Percentiles rank a stretch among this genome's conserved stretches.
Evolutionary conservation across 2,888 invertebrate genomes (phyloP).

Genomic region (Drosophila affinis): DNA sequence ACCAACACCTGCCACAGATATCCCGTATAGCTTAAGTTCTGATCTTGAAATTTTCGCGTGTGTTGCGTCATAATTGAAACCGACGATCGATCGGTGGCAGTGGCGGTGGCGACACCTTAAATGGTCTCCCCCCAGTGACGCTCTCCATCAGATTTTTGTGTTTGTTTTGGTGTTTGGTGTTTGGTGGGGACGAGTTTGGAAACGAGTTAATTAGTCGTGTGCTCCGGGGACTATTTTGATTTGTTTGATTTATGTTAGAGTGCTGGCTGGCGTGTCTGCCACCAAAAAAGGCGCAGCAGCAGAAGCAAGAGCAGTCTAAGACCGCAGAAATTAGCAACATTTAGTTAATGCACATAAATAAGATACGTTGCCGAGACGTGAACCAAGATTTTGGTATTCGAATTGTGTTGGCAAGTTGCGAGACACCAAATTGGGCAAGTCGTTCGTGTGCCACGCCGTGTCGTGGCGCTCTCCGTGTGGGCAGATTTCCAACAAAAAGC

Average conservation of each 20-base stretch:
- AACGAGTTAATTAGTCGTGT: slow-evolving; percentile 71
- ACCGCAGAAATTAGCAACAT: slow-evolving; percentile 68
- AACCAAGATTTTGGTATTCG: slow-evolving; percentile 24
- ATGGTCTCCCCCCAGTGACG: slow-evolving; percentile 40
- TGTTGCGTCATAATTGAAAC: slow-evolving; percentile 69
- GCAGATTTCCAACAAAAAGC: slow-evolving; percentile 35
- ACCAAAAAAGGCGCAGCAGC: slow-evolving; percentile 58
- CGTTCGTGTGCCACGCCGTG: slow-evolving; percentile 74
- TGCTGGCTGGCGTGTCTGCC: neutral
- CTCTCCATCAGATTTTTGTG: slow-evolving; percentile 9
- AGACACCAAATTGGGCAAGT: slow-evolving; percentile 66
- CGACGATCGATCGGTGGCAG: neutral
- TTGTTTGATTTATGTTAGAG: slow-evolving; percentile 35
- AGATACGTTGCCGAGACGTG: slow-evolving; percentile 6
- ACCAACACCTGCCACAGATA: slow-evolving; percentile 16
- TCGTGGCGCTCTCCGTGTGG: slow-evolving; percentile 45
- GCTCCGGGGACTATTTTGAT: slow-evolving; percentile 41
- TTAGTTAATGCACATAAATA: slow-evolving; percentile 76
- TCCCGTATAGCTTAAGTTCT: slow-evolving; percentile 4
- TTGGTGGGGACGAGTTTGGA: slow-evolving; percentile 58
- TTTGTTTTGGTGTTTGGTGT: too few relatives aligned
- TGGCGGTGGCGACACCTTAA: slow-evolving; percentile 51
- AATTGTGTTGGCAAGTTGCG: slow-evolving; percentile 3
- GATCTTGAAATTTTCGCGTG: slow-evolving; percentile 18
- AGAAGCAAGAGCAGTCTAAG: neutral